Conservation (phyloP, 2,797 vertebrate genomes). For the Acipenser transmontanus region DNA sequence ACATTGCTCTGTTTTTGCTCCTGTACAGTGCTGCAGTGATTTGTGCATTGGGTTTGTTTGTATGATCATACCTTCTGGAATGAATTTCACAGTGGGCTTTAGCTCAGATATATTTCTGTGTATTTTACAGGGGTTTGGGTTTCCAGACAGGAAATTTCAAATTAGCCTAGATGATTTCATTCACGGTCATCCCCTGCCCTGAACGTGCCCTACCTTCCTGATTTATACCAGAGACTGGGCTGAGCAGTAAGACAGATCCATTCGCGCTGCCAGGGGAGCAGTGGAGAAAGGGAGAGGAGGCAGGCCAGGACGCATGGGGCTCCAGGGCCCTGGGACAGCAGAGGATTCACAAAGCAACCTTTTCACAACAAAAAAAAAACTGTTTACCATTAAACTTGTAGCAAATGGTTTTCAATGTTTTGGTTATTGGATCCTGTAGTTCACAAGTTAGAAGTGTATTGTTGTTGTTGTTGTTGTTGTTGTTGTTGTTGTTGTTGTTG, state of each 20-base stretch:
- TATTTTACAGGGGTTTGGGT: slow-evolving; percentile 17
- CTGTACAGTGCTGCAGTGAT: no score
- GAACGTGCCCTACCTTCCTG: neutral
- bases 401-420: neutral
- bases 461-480: no score
- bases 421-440: neutral
- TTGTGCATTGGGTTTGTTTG: no score
- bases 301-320: neutral
- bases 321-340: slow-evolving; percentile 2
- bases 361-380: neutral
- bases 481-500: no score
- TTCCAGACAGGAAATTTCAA: slow-evolving; percentile 27
- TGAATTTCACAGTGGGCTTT: slow-evolving; percentile 8
- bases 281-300: neutral
- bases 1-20: no score
- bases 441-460: neutral
- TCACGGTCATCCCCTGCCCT: slow-evolving; percentile 5
- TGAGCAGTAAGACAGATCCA: slow-evolving; percentile 1
- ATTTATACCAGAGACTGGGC: neutral
- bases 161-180: slow-evolving; percentile 21
- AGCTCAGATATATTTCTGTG: slow-evolving; percentile 1
- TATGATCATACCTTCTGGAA: neutral
- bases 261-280: slow-evolving; percentile 2
- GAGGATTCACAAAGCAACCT: neutral
- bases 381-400: slow-evolving; percentile 5